Base-by-base conservation (phyloP, 2,113 vertebrate genomes). In the Butorides virescens region DNA sequence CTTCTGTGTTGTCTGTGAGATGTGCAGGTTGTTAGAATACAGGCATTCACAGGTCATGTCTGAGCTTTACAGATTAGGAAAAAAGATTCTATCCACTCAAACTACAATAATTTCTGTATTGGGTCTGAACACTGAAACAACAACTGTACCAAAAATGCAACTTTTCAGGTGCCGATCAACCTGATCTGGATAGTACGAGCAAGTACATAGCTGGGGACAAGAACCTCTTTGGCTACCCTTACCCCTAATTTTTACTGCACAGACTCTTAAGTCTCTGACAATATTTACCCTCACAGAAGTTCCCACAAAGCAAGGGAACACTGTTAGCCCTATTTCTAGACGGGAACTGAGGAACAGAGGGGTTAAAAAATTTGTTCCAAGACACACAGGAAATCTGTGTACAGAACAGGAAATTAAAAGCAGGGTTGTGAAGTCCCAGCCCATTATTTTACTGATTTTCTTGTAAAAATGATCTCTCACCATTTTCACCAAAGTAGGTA, bases 391-490 rank as follows among this genome's bases (percentile, higher is more conserved):
- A 96, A 93, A 92, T 78, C 65, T 84, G 13, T 65, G 13, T 56
- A 19, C 34, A 81, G 79, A 91, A 56, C 53, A 95, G 88, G 73
- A 96, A 96, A 93, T 89, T 63, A 95, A 96, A 84, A 65, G 30
- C 21, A 78, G 23, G 22, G 11, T 67, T 47, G 61, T 32, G 34
- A 75, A 92, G 56, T 93, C 72, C 26, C 62, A 89, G 46, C 44
- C 66, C 65, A 81, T 86, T 84, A 95, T 92, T 92, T 93, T 78
- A 75, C 36, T 88, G 34, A 39, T 34, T 88, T 96, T 58, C 73
- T 91, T 90, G 39, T 87, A 92, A 89, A 93, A 95, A 93, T 49
- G 14, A 34, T 82, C 15, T 89, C 75, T 78, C 49, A 81, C 21
- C 4, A 68, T 94, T 94, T 94, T 87, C 53, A 79, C 36, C 18